Base-by-base conservation (phyloP, 2,113 vertebrate species). In the Phycodurus eques region DNA sequence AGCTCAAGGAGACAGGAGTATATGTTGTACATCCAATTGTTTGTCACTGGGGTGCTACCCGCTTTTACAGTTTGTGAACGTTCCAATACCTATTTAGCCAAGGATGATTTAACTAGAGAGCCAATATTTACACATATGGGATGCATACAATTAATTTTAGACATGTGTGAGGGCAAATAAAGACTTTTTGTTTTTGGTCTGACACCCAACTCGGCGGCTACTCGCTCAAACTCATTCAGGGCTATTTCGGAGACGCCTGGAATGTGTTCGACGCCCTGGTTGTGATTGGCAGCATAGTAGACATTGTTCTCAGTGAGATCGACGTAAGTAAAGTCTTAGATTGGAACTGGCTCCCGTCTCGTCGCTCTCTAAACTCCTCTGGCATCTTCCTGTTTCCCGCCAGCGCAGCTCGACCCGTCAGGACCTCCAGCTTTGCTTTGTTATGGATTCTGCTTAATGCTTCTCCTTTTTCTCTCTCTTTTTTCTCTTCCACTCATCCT, bases 221-320 rank as follows among this genome's bases (percentile, higher is more conserved):
- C 71, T 91, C 90, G 86, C 93, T 93, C 93, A 68, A 71, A 75
- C 72, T 84, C 89, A 90, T 93, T 92, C 94, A 99, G 98, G 97
- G 96, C 86, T 98, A 99, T 95, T 98, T 99, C 94, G 96, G 94
- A 88, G 96, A 98, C 87, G 94, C 96, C 93, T 99, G 98, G 97
- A 99, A 99, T 91, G 94, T 96, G 90, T 98, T 99, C 93, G 98
- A 99, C 89, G 97, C 95, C 90, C 93, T 99, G 94, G 97, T 99
- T 95, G 97, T 98, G 93, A 96, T 98, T 92, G 97, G 98, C 94
- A 99, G 98, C 94, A 96, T 99, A 94, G 95, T 98, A 93, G 96
- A 98, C 95, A 97, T 99, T 93, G 95, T 96, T 90, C 97, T 99
- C 91, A 96, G 95, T 94, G 96, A 99, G 94, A 95, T 97, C 35